A percentile compares a stretch with the other conserved stretches of the same genome.
Conservation (phyloP, 2,113 vertebrate genomes). For the Phylloscopus whistleri region DNA sequence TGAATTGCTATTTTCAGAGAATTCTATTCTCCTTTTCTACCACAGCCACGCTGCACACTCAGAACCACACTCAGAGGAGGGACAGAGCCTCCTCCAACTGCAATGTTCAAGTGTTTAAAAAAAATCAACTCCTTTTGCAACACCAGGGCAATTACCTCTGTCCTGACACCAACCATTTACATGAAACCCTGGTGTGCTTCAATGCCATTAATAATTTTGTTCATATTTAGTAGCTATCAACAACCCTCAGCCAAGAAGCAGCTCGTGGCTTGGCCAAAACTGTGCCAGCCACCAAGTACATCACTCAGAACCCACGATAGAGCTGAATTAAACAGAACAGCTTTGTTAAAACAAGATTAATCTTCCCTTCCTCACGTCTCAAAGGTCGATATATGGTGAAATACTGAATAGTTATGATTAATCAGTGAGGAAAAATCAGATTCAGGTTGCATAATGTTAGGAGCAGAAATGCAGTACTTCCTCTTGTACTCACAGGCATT, state of each 20-base stretch:
- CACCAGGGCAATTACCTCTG: background rate
- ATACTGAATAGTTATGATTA: background rate
- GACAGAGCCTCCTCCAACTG: background rate
- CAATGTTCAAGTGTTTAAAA: background rate
- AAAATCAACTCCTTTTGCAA: background rate
- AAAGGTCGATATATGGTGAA: background rate
- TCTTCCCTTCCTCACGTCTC: background rate
- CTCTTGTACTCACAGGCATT: background rate
- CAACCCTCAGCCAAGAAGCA: background rate
- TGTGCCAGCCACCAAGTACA: background rate
- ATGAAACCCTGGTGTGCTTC: background rate
- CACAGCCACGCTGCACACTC: background rate
- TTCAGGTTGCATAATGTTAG: background rate
- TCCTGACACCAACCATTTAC: background rate
- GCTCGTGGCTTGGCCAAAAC: background rate
- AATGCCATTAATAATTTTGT: background rate
- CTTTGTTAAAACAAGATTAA: background rate
- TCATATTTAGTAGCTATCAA: background rate
- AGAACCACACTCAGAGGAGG: accelerated
- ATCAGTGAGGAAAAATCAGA: background rate
- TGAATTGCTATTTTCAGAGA: background rate
- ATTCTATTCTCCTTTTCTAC: accelerated
- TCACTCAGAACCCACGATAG: background rate
- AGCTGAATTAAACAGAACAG: background rate
- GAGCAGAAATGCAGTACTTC: background rate